Evolutionary conservation across 2,797 vertebrate genomes (phyloP).

Genomic region (Cynopterus sphinx): DNA sequence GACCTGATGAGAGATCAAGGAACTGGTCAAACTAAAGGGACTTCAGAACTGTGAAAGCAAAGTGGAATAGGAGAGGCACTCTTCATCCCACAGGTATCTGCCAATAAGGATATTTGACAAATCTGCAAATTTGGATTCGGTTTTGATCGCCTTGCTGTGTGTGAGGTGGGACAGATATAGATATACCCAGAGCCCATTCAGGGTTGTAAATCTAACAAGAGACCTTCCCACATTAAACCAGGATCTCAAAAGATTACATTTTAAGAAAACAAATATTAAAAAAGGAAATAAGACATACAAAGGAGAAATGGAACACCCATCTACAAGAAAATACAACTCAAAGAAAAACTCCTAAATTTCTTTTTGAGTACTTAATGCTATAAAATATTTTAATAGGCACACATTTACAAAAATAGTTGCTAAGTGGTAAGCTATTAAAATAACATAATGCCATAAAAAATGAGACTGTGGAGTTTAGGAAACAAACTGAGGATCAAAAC

Average conservation of each 20-base stretch:
- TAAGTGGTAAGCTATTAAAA: conserved; percentile 9
- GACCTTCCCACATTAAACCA: neutral
- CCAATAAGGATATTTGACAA: neutral
- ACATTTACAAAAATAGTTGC: neutral
- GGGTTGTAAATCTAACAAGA: neutral
- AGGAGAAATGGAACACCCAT: neutral
- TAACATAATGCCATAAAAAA: neutral
- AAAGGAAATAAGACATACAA: neutral
- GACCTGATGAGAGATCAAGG: neutral
- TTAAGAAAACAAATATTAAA: neutral
- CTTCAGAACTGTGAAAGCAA: neutral
- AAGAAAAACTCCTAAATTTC: neutral
- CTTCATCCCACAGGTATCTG: neutral
- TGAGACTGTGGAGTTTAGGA: neutral
- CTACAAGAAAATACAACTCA: neutral
- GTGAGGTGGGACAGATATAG: neutral
- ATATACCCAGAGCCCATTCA: neutral
- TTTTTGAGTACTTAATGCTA: conserved; percentile 13
- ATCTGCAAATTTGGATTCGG: neutral
- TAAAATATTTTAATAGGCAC: neutral
- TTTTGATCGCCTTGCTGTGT: neutral
- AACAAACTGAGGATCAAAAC: neutral
- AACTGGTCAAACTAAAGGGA: neutral
- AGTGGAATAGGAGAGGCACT: neutral
- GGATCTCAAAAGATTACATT: neutral